A percentile compares a stretch with the other conserved stretches of the same genome.
Evolutionary conservation across 2,797 vertebrate species (phyloP).

Genomic region (Coluber constrictor): DNA sequence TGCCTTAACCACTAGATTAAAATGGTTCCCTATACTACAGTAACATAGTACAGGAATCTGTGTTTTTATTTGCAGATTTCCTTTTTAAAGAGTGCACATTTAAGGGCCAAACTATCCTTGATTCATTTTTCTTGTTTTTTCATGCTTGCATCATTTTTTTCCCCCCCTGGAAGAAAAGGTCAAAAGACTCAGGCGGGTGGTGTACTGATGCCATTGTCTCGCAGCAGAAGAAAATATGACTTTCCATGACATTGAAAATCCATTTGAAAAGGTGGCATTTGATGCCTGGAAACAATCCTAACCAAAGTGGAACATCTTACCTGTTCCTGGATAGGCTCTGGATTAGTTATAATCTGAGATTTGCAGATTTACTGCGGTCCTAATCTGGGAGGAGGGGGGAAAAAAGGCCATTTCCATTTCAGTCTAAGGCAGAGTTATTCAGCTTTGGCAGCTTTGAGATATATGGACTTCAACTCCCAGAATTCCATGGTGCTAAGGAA

Average conservation of each 20-base stretch:
- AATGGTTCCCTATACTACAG: too few species aligned
- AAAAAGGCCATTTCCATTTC: constrained; percentile 29
- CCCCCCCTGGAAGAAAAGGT: background rate
- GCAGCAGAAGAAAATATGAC: background rate
- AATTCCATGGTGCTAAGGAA: background rate
- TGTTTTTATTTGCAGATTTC: background rate
- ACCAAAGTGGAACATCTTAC: background rate
- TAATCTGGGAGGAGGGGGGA: background rate
- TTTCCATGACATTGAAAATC: background rate
- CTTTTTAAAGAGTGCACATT: background rate
- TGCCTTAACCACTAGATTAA: background rate
- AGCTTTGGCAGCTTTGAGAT: background rate
- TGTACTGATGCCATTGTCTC: background rate
- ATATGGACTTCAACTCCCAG: background rate
- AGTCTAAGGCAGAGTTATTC: background rate
- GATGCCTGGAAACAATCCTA: background rate
- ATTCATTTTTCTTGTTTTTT: background rate
- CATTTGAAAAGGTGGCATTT: too few species aligned
- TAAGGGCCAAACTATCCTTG: background rate
- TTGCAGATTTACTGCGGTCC: background rate
- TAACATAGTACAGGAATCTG: background rate
- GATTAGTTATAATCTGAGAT: background rate
- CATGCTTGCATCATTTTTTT: background rate
- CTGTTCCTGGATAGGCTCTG: background rate
- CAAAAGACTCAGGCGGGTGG: background rate